phyloP scores from a whole-genome alignment of 2,113 vertebrate species.

The Climacteris rufus region DNA sequence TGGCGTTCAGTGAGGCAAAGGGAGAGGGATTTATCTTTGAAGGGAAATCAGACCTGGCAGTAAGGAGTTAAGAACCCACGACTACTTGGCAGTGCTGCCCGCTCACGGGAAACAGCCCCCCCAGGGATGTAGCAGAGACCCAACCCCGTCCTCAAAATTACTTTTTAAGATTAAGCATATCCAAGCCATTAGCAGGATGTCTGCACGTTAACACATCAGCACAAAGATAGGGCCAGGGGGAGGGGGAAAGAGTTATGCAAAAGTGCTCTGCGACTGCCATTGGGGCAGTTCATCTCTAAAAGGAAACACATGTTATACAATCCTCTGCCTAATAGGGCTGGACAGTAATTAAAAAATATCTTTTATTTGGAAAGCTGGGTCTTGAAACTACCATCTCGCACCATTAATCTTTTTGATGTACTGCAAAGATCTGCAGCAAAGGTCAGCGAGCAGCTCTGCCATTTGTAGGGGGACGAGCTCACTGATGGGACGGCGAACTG shows the following conservation, averaged over 20 bases:
- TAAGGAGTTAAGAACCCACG: background rate
- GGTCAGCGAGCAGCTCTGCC: slow-evolving; percentile 42
- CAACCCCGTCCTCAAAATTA: background rate
- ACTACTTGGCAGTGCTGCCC: background rate
- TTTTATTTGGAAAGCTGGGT: slow-evolving; percentile 66
- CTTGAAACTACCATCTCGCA: slow-evolving; percentile 53
- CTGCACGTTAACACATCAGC: slow-evolving; percentile 66
- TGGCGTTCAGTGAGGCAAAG: background rate
- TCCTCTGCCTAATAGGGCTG: slow-evolving; percentile 32
- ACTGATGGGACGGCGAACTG: background rate
- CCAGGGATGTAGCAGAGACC: background rate
- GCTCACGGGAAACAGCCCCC: background rate
- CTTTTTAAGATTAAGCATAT: slow-evolving; percentile 19
- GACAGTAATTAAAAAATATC: slow-evolving; percentile 73
- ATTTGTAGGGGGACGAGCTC: background rate
- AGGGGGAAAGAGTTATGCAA: slow-evolving; percentile 41
- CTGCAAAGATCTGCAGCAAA: slow-evolving; percentile 31
- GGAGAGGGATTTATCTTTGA: background rate
- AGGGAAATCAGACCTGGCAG: background rate
- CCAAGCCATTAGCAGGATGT: slow-evolving; percentile 44
- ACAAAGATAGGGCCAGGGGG: slow-evolving; percentile 10
- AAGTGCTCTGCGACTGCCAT: slow-evolving; percentile 12
- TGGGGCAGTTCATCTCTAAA: slow-evolving; percentile 60
- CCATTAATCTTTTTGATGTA: slow-evolving; percentile 69
- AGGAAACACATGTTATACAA: slow-evolving; percentile 66